Base-by-base conservation (phyloP, 1,140 invertebrate species). In the Mylabris phalerata region DNA sequence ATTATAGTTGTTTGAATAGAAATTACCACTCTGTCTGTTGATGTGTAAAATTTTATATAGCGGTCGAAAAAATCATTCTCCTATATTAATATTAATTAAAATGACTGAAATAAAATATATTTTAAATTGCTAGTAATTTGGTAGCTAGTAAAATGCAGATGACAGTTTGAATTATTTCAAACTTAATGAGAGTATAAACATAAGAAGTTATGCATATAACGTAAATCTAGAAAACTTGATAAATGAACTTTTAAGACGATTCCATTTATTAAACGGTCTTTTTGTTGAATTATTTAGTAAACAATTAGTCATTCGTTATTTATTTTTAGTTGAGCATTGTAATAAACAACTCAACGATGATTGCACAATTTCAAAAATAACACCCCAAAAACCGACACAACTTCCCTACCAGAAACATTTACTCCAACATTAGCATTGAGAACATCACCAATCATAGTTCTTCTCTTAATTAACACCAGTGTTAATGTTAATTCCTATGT, bases 191-290 rank as follows among this genome's bases (percentile, higher is more conserved):
- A 54, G 39, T 54, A 54, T 54, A 54, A 54, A 54, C 51, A 54
- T 54, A 54, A 54, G 51, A 54, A 54, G 51, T 54, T 54, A 54
- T 54, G 51, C 51, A 54, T 45, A 54, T 54, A 54, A 45, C 51
- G 51, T 32, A 54, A 54, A 54, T 54, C 46, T 45, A 54, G 51
- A 25, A 54, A 54, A 54, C 24, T 54, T 54, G 51, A 54, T 54
- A 54, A 54, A 54, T 54, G 51, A 45, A 54, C 42, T 54, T 54
- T 54, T 54, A 45, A 41, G 51, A 54, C 51, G 46, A 54, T 46
- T 32, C 46, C 51, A 54, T 54, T 54, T 54, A 54, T 54, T 46
- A 54, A 54, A 54, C 32, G 19, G 19, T 19, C 32, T 32, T 46
- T 46, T 54, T 54, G 44, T 54, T 45, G 26, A 1, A 54, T 45